Percentiles rank a stretch among this genome's conserved stretches.
phyloP scores from a whole-genome alignment of 2,113 vertebrate genomes.

The Brachionichthys hirsutus region DNA sequence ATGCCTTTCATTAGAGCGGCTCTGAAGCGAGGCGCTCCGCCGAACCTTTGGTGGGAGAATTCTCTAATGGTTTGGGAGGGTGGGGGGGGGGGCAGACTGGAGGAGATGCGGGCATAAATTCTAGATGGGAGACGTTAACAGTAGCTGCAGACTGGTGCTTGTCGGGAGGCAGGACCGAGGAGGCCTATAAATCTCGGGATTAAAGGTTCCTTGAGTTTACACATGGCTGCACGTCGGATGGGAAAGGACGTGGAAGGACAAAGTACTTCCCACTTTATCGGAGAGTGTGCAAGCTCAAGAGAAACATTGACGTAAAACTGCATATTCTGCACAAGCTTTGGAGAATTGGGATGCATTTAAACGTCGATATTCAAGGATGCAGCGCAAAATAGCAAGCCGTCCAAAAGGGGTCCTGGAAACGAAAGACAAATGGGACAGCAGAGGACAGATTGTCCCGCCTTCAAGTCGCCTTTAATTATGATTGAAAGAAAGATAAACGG shows the following conservation, averaged over 20 bases:
- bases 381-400: too few species aligned
- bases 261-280: conserved; percentile 35
- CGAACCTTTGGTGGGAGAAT: conserved; percentile 59
- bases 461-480: neutral
- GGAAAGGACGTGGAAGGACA: conserved; percentile 48
- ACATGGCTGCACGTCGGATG: conserved; percentile 49
- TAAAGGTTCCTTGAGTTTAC: conserved; percentile 62
- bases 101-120: conserved; percentile 51
- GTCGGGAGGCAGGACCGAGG: conserved; percentile 52
- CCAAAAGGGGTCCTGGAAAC: too few species aligned
- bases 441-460: neutral
- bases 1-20: conserved; percentile 74
- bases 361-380: too few species aligned
- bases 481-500: neutral
- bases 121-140: conserved; percentile 61
- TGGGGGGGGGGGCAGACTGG: conserved; percentile 37
- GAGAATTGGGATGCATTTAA: too few species aligned
- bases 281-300: neutral
- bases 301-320: too few species aligned
- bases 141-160: conserved; percentile 56
- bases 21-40: conserved; percentile 60
- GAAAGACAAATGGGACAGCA: neutral
- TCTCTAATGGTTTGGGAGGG: conserved; percentile 60
- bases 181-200: conserved; percentile 63
- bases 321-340: too few species aligned